A percentile compares a stretch with the other conserved stretches of the same genome.
Evolutionary conservation across 1,140 invertebrate genomes (phyloP).

Genomic region (Drosophila watanabei): DNA sequence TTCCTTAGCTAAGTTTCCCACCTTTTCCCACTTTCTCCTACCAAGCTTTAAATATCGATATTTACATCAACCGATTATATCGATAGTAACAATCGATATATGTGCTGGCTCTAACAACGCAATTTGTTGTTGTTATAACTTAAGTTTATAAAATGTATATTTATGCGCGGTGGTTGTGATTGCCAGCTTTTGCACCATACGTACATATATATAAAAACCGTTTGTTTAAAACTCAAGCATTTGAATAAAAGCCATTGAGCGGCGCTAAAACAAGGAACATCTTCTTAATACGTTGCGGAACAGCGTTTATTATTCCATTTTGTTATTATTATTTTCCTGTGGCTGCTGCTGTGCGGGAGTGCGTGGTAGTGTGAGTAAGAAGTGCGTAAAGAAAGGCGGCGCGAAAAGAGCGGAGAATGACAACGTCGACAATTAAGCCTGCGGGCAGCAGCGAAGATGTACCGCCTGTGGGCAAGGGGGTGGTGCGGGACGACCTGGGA

Average conservation of each 20-base stretch:
- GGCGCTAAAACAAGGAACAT: neutral
- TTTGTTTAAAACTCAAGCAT: neutral
- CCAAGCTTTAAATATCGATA: neutral
- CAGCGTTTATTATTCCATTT: constrained; percentile 7
- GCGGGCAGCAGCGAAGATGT: constrained; percentile 25
- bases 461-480: neutral
- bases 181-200: constrained; percentile 13
- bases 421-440: constrained; percentile 64
- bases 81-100: neutral
- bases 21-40: no score
- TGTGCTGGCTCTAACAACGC: constrained; percentile 1
- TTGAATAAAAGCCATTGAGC: constrained; percentile 4
- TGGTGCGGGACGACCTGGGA: constrained; percentile 2
- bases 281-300: neutral
- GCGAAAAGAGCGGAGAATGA: constrained; percentile 40
- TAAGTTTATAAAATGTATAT: constrained; percentile 14
- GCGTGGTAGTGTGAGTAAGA: constrained; percentile 38
- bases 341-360: constrained; percentile 29
- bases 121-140: constrained; percentile 8
- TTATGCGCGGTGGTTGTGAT: constrained; percentile 12
- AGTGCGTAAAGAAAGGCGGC: constrained; percentile 7
- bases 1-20: no score
- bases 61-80: neutral
- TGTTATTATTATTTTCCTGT: constrained; percentile 28
- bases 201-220: constrained; percentile 7